Conservation (phyloP, 2,113 vertebrate genomes). For the Meleagris gallopavo region DNA sequence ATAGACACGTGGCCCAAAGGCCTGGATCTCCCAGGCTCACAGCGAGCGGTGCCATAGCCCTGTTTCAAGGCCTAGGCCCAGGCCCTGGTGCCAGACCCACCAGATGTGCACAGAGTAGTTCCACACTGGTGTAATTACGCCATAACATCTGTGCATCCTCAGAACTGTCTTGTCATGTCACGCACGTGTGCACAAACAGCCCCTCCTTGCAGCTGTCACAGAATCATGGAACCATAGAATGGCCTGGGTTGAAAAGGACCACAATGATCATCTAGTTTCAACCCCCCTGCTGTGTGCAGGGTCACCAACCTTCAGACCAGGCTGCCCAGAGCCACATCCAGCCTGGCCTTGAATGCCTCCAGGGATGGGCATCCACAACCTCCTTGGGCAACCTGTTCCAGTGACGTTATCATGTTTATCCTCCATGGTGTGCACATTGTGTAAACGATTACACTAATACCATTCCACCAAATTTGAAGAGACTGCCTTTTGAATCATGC, state of each 20-base stretch:
- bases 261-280: no score
- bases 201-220: no score
- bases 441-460: background rate
- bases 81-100: background rate
- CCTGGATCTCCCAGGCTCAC: background rate
- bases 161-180: background rate
- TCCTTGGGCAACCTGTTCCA: no score
- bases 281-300: no score
- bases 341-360: no score
- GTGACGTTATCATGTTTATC: background rate
- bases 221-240: no score
- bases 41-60: background rate
- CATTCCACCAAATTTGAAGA: background rate
- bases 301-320: no score
- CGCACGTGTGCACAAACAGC: background rate
- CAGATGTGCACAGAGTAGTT: background rate
- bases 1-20: background rate
- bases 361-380: no score
- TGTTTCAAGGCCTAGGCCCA: accelerated
- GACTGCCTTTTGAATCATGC: background rate
- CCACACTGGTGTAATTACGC: no score
- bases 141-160: background rate
- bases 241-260: no score
- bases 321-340: no score
- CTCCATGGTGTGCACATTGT: background rate